These are phyloP conservation scores for Rhinophrynus dorsalis DNA, from an alignment of 2,797 vertebrate genomes.

Conservation along the genomic window DNA sequence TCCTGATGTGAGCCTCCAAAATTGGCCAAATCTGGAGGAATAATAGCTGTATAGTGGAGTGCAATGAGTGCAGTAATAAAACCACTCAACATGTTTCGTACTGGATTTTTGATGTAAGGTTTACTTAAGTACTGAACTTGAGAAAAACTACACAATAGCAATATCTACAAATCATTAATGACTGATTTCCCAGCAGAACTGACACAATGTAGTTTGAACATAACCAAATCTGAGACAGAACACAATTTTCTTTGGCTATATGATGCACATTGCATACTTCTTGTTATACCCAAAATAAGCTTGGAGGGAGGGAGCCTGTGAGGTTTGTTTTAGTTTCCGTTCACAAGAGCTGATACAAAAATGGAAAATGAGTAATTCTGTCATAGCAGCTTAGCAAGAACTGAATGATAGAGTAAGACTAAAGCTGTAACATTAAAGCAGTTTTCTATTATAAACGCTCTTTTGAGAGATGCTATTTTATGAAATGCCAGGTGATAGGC, in stretches of 20 bases:
- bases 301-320: no score
- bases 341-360: conserved; percentile 18
- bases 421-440: conserved; percentile 58
- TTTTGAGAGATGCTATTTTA: conserved; percentile 59
- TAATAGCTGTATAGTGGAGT: no score
- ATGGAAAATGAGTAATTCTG: conserved; percentile 28
- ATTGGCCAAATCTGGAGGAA: no score
- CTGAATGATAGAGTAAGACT: conserved; percentile 48
- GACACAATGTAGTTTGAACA: not conserved
- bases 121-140: no score
- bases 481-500: conserved; percentile 69
- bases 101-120: no score
- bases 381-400: conserved; percentile 48
- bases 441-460: conserved; percentile 63
- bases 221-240: conserved; percentile 19
- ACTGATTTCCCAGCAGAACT: not conserved
- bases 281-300: no score
- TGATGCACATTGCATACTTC: no score
- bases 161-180: not conserved
- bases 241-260: not conserved
- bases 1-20: no score
- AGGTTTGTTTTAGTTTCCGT: not conserved
- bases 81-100: no score
- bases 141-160: no score
- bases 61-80: no score